These are phyloP conservation scores for Lasioglossum baleicum DNA, from an alignment of 1,140 invertebrate genomes.

Conservation along the genomic window DNA sequence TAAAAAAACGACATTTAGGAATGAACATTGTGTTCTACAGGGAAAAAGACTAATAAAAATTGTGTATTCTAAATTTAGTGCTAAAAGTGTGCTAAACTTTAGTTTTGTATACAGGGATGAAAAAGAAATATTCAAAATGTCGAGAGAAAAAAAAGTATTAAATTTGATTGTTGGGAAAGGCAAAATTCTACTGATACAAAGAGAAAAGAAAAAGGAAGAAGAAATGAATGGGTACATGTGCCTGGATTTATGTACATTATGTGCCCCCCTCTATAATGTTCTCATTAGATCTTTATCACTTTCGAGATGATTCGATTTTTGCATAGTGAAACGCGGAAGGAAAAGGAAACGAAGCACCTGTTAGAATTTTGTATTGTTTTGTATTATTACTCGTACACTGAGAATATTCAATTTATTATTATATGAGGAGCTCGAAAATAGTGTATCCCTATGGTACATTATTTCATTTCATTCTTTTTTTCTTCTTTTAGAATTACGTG, in stretches of 20 bases:
- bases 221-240: slow-evolving; percentile 38
- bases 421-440: slow-evolving; percentile 55
- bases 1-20: slow-evolving; percentile 71
- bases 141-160: slow-evolving; percentile 65
- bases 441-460: slow-evolving; percentile 58
- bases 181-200: slow-evolving; percentile 63
- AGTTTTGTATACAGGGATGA: slow-evolving; percentile 74
- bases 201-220: no score
- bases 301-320: slow-evolving; percentile 47
- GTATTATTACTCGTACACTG: slow-evolving; percentile 68
- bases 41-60: slow-evolving; percentile 71
- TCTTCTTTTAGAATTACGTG: slow-evolving; percentile 41
- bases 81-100: slow-evolving; percentile 73
- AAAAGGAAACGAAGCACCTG: slow-evolving; percentile 44
- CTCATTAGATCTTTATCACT: slow-evolving; percentile 60
- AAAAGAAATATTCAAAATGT: slow-evolving; percentile 63
- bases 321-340: slow-evolving; percentile 52
- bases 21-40: slow-evolving; percentile 77
- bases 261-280: slow-evolving; percentile 53
- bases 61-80: slow-evolving; percentile 76
- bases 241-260: slow-evolving; percentile 58
- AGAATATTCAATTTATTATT: slow-evolving; percentile 63
- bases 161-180: slow-evolving; percentile 69
- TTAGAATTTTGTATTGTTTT: slow-evolving; percentile 68
- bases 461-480: slow-evolving; percentile 39